These are phyloP conservation scores for Leptopilina myrica DNA, from an alignment of 2,888 invertebrate genomes.

Conservation along the genomic window DNA sequence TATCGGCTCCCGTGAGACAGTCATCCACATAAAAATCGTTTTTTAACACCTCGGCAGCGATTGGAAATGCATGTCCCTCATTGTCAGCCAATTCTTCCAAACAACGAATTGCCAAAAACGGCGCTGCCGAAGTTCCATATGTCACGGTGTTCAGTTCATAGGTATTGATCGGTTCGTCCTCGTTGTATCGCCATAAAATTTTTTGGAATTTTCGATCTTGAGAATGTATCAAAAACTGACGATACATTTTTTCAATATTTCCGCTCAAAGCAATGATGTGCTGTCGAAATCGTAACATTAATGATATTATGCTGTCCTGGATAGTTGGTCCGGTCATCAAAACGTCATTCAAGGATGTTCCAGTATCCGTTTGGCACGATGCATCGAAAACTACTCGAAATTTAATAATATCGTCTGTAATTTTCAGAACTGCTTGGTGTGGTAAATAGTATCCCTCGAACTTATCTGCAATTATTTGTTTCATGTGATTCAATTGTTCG, in stretches of 20 bases:
- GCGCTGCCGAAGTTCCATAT: conserved; percentile 34
- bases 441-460: neutral
- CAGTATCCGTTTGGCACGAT: neutral
- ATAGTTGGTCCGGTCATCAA: conserved; percentile 28
- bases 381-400: neutral
- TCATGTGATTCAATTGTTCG: neutral
- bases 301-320: neutral
- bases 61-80: neutral
- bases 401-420: neutral
- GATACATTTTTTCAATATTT: conserved; percentile 58
- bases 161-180: too few relatives aligned
- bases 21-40: neutral
- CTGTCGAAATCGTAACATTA: conserved; percentile 32
- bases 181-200: too few relatives aligned
- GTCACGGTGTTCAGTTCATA: conserved; percentile 42
- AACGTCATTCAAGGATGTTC: conserved; percentile 42
- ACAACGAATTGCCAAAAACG: conserved; percentile 45
- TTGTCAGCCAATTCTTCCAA: neutral
- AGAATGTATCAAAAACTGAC: conserved; percentile 45
- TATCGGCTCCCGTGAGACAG: neutral
- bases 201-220: conserved; percentile 43
- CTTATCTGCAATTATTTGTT: neutral
- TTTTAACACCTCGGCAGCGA: neutral
- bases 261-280: conserved; percentile 24
- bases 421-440: neutral